These are phyloP conservation scores for Indicator maculatus DNA, from an alignment of 2,113 vertebrate genomes.

Conservation along the genomic window DNA sequence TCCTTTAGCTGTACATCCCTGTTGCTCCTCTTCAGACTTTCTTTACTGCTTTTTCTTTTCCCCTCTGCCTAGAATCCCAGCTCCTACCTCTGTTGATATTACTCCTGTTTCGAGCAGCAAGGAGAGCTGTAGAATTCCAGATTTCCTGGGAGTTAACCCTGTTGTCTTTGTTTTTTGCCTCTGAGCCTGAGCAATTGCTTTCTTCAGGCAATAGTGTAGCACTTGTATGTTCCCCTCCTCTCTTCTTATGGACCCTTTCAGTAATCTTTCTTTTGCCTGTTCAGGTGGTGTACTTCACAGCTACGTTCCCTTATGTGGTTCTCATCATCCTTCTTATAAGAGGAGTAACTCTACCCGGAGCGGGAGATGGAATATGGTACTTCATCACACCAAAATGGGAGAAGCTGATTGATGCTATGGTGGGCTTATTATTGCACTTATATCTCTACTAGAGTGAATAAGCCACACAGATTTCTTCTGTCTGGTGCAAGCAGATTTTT, in stretches of 20 bases:
- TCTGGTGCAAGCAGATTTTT: not conserved
- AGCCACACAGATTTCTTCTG: not conserved
- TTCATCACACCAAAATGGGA: constrained; percentile 99
- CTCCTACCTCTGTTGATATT: not conserved
- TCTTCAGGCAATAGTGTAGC: not conserved
- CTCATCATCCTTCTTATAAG: constrained; percentile 94
- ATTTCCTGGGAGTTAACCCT: not conserved
- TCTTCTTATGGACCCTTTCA: no score
- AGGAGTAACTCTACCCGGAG: constrained; percentile 94
- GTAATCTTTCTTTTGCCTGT: not conserved
- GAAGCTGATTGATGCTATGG: constrained; percentile 94
- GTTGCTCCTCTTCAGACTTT: not conserved
- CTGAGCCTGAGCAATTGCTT: not conserved
- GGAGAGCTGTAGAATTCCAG: not conserved
- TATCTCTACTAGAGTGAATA: not conserved
- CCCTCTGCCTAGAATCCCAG: not conserved
- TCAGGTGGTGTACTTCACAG: constrained; percentile 98
- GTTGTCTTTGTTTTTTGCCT: not conserved
- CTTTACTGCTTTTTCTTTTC: not conserved
- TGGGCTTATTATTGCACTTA: constrained; percentile 59
- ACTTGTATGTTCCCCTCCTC: not conserved
- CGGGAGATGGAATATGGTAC: constrained; percentile 93
- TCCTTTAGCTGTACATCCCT: not conserved
- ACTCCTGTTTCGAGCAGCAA: not conserved
- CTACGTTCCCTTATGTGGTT: constrained; percentile 96